Evolutionary conservation across 2,113 vertebrate species (phyloP).

Genomic region (Gymnogyps californianus): DNA sequence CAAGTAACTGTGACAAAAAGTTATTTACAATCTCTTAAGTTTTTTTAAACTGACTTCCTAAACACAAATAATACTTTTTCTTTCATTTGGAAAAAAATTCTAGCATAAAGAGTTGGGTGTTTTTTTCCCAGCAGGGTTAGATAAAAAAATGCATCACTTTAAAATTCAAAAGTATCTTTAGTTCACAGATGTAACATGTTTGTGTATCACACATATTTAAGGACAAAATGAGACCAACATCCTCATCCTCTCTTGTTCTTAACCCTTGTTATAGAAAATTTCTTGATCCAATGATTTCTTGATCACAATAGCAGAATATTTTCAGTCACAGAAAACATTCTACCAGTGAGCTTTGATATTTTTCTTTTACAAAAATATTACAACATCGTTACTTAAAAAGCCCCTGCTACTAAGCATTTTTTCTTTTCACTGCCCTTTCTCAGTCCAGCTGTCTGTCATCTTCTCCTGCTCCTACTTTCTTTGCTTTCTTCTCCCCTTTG

Average conservation of each 20-base stretch:
- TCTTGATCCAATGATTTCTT: not conserved
- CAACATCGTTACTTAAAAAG: not conserved
- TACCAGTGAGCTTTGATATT: not conserved
- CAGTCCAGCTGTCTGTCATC: too few species aligned
- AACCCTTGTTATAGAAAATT: not conserved
- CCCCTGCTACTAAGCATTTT: not conserved
- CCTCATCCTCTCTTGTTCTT: not conserved
- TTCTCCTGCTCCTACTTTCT: not conserved
- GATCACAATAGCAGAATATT: not conserved
- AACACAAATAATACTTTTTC: not conserved
- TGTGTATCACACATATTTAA: not conserved
- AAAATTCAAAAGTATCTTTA: not conserved
- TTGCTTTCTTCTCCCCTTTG: not conserved
- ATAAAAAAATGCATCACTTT: not conserved
- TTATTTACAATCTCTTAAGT: not conserved
- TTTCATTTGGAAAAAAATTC: not conserved
- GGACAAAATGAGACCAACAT: not conserved
- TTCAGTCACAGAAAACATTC: not conserved
- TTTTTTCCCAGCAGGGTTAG: not conserved
- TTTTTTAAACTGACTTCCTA: not conserved
- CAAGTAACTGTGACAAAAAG: not conserved
- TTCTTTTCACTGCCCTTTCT: not conserved
- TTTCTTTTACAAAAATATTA: not conserved
- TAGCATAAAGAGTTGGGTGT: not conserved
- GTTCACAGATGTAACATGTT: not conserved